These are phyloP conservation scores for Drusus annulatus DNA, from an alignment of 1,140 invertebrate species.

Conservation along the genomic window DNA sequence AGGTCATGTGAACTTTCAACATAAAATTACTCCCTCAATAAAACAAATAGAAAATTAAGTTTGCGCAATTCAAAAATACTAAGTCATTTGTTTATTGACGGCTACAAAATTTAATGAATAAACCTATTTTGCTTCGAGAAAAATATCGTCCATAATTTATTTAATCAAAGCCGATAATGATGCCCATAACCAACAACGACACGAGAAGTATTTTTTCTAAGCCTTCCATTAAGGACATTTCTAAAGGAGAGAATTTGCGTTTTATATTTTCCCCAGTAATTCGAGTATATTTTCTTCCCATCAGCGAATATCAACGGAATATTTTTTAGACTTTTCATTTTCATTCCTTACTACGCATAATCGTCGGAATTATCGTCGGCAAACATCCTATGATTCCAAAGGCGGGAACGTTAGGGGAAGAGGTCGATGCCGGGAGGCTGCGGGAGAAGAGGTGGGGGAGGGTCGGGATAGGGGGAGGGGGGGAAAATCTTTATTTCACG, in stretches of 20 bases:
- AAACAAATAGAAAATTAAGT: too few species aligned
- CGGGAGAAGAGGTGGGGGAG: neutral
- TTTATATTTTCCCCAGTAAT: slow-evolving; percentile 13
- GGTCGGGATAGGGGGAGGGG: neutral
- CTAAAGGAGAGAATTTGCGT: neutral
- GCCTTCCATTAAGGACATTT: too few species aligned
- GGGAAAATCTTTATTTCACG: slow-evolving; percentile 52
- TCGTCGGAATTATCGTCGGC: slow-evolving; percentile 31
- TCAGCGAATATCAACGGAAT: slow-evolving; percentile 28
- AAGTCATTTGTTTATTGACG: too few species aligned
- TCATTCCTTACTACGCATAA: slow-evolving; percentile 36
- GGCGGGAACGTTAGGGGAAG: slow-evolving; percentile 10
- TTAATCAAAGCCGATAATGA: too few species aligned
- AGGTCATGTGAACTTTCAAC: too few species aligned
- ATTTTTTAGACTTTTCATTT: slow-evolving; percentile 29
- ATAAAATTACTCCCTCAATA: too few species aligned
- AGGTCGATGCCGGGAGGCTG: slow-evolving; percentile 28
- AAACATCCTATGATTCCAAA: slow-evolving; percentile 21
- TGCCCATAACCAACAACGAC: too few species aligned
- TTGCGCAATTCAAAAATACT: too few species aligned
- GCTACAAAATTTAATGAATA: too few species aligned
- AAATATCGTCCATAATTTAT: too few species aligned
- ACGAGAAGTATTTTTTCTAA: too few species aligned
- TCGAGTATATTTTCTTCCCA: slow-evolving; percentile 27
- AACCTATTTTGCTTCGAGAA: too few species aligned